Percentiles rank a stretch among this genome's conserved stretches.
These are phyloP conservation scores for Morpho deidamia DNA, from an alignment of 2,888 invertebrate species.

Conservation along the genomic window DNA sequence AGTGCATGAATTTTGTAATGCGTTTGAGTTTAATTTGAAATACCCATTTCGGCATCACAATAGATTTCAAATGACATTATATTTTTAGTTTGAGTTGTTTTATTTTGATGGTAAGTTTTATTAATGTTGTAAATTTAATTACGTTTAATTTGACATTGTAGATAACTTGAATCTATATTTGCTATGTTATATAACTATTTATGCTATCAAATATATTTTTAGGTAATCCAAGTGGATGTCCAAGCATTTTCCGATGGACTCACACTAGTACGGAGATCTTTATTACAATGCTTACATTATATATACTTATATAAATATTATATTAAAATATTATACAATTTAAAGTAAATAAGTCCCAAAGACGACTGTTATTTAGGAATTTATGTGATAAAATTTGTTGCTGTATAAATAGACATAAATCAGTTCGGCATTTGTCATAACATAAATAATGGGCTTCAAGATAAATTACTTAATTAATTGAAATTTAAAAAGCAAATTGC, in stretches of 20 bases:
- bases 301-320: constrained; percentile 29
- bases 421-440: constrained; percentile 33
- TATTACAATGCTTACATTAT: constrained; percentile 48
- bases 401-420: constrained; percentile 55
- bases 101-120: constrained; percentile 65
- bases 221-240: constrained; percentile 76
- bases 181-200: constrained; percentile 39
- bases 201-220: constrained; percentile 65
- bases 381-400: constrained; percentile 72
- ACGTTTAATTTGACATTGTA: constrained; percentile 24
- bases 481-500: too few relatives aligned
- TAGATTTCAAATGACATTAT: constrained; percentile 16
- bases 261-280: constrained; percentile 58
- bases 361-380: constrained; percentile 67
- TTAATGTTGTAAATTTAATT: constrained; percentile 35
- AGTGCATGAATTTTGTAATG: constrained; percentile 29
- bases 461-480: too few relatives aligned
- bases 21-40: constrained; percentile 23
- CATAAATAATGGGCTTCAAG: constrained; percentile 25
- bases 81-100: constrained; percentile 40
- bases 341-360: constrained; percentile 53
- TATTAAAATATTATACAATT: constrained; percentile 34
- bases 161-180: constrained; percentile 15
- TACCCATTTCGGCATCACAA: constrained; percentile 19
- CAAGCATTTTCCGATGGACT: constrained; percentile 65